Evolutionary conservation across 2,888 invertebrate species (phyloP), one percentile per base, ranked within the genome.

Genomic region (Cerastis rubricosa): DNA sequence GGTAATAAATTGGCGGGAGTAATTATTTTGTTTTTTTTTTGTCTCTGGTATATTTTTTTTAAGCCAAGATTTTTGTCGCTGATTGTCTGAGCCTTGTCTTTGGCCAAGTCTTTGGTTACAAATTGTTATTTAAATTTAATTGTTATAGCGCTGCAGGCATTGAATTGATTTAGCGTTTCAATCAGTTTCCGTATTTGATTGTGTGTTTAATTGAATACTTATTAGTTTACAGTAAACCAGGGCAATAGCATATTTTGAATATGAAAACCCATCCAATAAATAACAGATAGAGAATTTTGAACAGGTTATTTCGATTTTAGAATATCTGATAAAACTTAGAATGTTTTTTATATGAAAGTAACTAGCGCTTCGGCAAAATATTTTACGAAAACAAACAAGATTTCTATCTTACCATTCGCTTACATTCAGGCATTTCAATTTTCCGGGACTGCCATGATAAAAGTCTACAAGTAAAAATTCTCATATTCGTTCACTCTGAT

Each of bases 1-100:
- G 64, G 81, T 87, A 89, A 90, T 87, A 90, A 90, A 91, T 89
- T 87, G 84, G 61, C 64, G 82, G 84, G 86, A 89, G 80, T 77
- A 88, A 83, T 87, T 71, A 65, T 87, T 88, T 82, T 76, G 75
- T 80, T 84, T 87, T 87, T 89, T 80, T 70, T 74, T 64, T 25
- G 8, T 70, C 43, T 61, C 14, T 49, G 40, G 59, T 71, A 43
- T 71, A 64, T 40, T 80, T 68, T 74, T 80, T 68, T 67, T 29
- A 57, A 45, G 63, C 47, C 40, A 59, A 70, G 71, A 63, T 59
- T 66, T 76, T 85, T 81, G 59, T 71, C 45, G 12, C 25, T 71
- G 59, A 59, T 65, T 72, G 57, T 67, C 25, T 12, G 57, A 49
- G 12, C 14, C 22, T 71, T 49, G 25, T 35, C 59, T n/a, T n/a